phyloP scores from a whole-genome alignment of 2,888 invertebrate species.

The Biston stratarius region DNA sequence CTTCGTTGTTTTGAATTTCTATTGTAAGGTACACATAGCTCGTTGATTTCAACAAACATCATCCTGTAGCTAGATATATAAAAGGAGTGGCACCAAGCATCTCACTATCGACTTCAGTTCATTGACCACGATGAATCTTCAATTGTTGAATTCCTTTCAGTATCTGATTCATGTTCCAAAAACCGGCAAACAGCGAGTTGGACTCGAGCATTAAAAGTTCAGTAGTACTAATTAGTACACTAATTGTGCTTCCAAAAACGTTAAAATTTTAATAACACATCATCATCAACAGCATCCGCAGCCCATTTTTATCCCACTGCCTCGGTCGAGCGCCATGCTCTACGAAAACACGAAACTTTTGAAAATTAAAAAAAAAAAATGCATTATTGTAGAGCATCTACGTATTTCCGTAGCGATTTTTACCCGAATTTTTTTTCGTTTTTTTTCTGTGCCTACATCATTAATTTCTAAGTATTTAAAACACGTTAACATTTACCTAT shows the following conservation, averaged over 20 bases:
- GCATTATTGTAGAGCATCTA: slow-evolving; percentile 12
- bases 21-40: no score
- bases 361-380: no score
- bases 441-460: not conserved
- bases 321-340: no score
- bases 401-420: not conserved
- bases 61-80: slow-evolving; percentile 5
- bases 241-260: no score
- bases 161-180: not conserved
- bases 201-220: slow-evolving; percentile 12
- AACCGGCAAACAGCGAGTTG: slow-evolving; percentile 2
- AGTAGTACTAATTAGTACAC: not conserved
- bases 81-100: slow-evolving; percentile 24
- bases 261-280: no score
- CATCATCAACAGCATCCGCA: no score
- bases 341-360: no score
- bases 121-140: slow-evolving; percentile 13
- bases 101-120: slow-evolving; percentile 19
- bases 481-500: no score
- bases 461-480: not conserved
- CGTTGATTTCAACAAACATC: not conserved
- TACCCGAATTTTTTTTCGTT: not conserved
- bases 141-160: not conserved
- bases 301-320: no score
- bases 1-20: no score